phyloP scores from a whole-genome alignment of 92 coral and sea anemone species.

The Phymanthus crucifer region DNA sequence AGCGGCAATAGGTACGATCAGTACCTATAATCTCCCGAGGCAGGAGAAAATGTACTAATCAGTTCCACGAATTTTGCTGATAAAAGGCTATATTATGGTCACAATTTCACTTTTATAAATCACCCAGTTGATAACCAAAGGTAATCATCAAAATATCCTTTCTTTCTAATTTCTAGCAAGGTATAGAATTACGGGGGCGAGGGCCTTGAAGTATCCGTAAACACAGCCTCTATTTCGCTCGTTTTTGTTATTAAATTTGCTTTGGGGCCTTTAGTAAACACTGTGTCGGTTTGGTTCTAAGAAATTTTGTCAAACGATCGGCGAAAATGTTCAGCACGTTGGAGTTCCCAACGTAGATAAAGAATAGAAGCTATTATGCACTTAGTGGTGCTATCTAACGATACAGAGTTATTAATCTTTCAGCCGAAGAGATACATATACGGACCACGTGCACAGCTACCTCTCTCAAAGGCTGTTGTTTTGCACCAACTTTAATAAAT shows the following conservation, averaged over 20 bases:
- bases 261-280: conserved; percentile 39
- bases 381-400: conserved; percentile 41
- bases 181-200: conserved; percentile 34
- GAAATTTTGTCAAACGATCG: conserved; percentile 5
- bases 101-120: conserved; percentile 26
- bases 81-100: conserved; percentile 21
- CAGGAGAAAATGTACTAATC: neutral
- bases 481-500: conserved; percentile 25
- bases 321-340: conserved; percentile 12
- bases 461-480: conserved; percentile 35
- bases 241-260: conserved; percentile 40
- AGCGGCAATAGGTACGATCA: conserved; percentile 34
- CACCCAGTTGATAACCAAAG: conserved; percentile 23
- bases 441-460: conserved; percentile 43
- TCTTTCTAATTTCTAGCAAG: conserved; percentile 23
- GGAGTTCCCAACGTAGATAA: conserved; percentile 27
- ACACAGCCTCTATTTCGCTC: conserved; percentile 46
- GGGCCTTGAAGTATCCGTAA: conserved; percentile 32
- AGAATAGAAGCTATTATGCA: conserved; percentile 29
- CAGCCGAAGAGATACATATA: conserved; percentile 33
- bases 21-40: conserved; percentile 15
- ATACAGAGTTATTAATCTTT: conserved; percentile 33
- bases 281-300: conserved; percentile 4
- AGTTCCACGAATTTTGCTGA: conserved; percentile 3
- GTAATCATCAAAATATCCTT: conserved; percentile 30